These are phyloP conservation scores for Drosophila kanapiae DNA, from an alignment of 1,140 invertebrate genomes.

Conservation along the genomic window DNA sequence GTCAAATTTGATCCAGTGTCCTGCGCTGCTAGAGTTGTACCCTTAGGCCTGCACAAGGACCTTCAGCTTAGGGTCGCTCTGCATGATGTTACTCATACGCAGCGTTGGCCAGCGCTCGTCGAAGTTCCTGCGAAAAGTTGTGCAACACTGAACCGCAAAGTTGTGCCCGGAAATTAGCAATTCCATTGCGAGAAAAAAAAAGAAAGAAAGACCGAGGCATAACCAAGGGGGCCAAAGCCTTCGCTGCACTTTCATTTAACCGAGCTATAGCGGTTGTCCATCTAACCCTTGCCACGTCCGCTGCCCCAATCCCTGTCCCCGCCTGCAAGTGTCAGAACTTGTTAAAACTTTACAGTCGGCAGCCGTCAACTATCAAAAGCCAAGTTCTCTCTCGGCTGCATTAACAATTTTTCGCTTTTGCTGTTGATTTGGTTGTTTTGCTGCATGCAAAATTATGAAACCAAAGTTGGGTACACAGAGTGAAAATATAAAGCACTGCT, in stretches of 20 bases:
- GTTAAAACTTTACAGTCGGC: conserved; percentile 78
- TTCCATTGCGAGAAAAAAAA: conserved; percentile 68
- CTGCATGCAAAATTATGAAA: conserved; percentile 71
- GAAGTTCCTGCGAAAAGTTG: conserved; percentile 42
- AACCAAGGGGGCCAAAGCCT: conserved; percentile 21
- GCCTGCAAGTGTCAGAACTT: conserved; percentile 81
- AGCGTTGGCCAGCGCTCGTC: conserved; percentile 26
- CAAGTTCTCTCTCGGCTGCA: conserved; percentile 43
- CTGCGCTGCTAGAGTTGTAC: not conserved
- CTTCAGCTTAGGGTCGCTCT: conserved; percentile 31
- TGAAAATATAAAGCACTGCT: not conserved
- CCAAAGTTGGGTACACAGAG: conserved; percentile 33
- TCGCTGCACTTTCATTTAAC: conserved; percentile 56
- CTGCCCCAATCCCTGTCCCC: not conserved
- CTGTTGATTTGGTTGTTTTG: conserved; percentile 45
- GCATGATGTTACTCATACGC: conserved; percentile 56
- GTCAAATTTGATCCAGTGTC: conserved; percentile 8
- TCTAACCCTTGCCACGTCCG: conserved; percentile 21
- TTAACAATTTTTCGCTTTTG: conserved; percentile 53
- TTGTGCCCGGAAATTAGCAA: conserved; percentile 81
- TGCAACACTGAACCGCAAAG: conserved; percentile 72
- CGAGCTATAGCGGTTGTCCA: conserved; percentile 48
- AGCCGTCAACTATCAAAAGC: conserved; percentile 71
- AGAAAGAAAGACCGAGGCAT: conserved; percentile 48
- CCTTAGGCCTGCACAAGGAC: conserved; percentile 11